Evolutionary conservation across 2,797 vertebrate genomes (phyloP).

Genomic region (Pterois miles): DNA sequence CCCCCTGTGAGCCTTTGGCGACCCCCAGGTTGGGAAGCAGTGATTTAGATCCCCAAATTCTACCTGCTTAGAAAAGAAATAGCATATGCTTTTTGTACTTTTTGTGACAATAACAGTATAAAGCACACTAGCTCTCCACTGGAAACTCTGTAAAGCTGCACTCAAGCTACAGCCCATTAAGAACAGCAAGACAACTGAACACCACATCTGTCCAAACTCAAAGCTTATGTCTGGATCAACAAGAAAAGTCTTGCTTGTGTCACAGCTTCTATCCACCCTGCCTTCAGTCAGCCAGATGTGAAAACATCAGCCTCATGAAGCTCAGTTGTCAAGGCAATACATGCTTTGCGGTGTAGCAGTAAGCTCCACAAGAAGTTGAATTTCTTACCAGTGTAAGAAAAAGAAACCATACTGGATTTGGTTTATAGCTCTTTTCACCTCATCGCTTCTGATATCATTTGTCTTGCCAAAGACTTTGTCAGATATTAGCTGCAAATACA

Average conservation of each 20-base stretch:
- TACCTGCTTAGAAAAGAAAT: background rate
- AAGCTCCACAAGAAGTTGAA: conserved; percentile 20
- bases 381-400: conserved; percentile 15
- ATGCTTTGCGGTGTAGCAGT: conserved; percentile 33
- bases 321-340: conserved; percentile 40
- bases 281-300: conserved; percentile 44
- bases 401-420: conserved; percentile 14
- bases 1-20: no score
- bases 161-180: conserved; percentile 10
- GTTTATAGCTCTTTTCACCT: conserved; percentile 10
- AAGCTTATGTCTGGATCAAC: conserved; percentile 46
- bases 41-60: background rate
- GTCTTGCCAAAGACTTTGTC: background rate
- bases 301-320: conserved; percentile 29
- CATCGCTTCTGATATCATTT: conserved; percentile 13
- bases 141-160: conserved; percentile 6
- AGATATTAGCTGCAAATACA: conserved; percentile 19
- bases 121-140: background rate
- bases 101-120: background rate
- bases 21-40: no score
- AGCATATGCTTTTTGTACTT: background rate
- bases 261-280: conserved; percentile 35
- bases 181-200: conserved; percentile 8
- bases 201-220: conserved; percentile 43
- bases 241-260: conserved; percentile 43